phyloP scores from a whole-genome alignment of 2,113 vertebrate genomes.

The Pimephales promelas region DNA sequence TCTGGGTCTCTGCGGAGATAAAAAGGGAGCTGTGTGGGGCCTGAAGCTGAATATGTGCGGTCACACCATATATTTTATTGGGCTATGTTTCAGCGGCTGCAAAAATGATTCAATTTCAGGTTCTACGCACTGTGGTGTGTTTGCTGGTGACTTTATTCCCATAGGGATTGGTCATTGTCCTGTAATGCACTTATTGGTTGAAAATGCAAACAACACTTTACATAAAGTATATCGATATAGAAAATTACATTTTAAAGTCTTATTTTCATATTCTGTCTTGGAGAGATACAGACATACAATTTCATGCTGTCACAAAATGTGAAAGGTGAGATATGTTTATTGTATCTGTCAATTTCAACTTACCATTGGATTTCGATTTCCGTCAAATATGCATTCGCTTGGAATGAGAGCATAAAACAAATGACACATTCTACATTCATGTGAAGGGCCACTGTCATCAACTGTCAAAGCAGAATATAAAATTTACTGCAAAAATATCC shows the following conservation, averaged over 20 bases:
- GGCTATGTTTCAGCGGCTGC: neutral
- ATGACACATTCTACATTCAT: slow-evolving; percentile 27
- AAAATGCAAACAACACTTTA: slow-evolving; percentile 32
- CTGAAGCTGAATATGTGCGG: neutral
- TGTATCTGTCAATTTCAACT: slow-evolving; percentile 43
- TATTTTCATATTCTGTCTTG: slow-evolving; percentile 22
- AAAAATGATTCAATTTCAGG: neutral
- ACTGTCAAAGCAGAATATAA: slow-evolving; percentile 8
- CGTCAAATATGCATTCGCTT: slow-evolving; percentile 38
- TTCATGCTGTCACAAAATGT: slow-evolving; percentile 36
- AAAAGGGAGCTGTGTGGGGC: slow-evolving; percentile 11
- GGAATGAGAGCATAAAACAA: slow-evolving; percentile 35
- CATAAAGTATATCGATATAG: slow-evolving; percentile 1
- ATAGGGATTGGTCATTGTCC: slow-evolving; percentile 16
- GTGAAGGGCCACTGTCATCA: slow-evolving; percentile 13
- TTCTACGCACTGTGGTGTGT: neutral
- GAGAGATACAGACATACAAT: slow-evolving; percentile 35
- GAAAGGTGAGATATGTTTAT: slow-evolving; percentile 36
- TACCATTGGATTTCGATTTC: slow-evolving; percentile 19
- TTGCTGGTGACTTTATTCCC: neutral
- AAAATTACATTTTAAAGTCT: neutral
- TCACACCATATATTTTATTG: neutral
- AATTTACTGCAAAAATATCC: slow-evolving; percentile 8
- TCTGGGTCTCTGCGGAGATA: slow-evolving; percentile 19
- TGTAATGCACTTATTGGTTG: neutral